These are phyloP conservation scores for Crypturellus undulatus DNA, from an alignment of 2,113 vertebrate species.

Conservation along the genomic window DNA sequence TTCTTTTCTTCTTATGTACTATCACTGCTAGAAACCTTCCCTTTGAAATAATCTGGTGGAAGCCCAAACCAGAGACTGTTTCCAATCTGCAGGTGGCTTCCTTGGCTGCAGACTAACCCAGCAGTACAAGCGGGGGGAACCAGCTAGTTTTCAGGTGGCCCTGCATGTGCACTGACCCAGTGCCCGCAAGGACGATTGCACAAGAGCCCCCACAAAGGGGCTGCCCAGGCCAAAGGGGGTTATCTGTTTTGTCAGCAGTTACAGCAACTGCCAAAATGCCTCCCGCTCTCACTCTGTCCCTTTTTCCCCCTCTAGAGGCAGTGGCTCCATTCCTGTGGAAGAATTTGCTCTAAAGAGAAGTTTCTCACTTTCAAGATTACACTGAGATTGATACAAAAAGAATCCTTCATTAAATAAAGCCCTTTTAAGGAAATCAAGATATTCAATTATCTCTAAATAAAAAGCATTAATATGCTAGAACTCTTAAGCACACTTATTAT, in stretches of 20 bases:
- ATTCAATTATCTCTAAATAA: not conserved
- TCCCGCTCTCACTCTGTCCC: not conserved
- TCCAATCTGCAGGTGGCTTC: not conserved
- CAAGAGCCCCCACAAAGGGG: too few relatives aligned
- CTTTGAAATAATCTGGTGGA: not conserved
- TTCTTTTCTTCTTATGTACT: not conserved
- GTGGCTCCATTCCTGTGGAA: too few relatives aligned
- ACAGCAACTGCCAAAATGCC: not conserved
- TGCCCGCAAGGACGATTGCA: accelerated
- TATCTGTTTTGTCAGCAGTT: not conserved
- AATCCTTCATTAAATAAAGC: not conserved
- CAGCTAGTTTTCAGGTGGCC: not conserved
- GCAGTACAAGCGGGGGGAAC: not conserved
- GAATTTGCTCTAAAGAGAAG: not conserved
- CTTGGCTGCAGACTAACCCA: not conserved
- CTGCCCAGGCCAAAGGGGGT: not conserved
- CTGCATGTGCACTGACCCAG: not conserved
- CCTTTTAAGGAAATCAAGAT: not conserved
- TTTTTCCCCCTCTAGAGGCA: not conserved
- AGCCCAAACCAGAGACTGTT: not conserved
- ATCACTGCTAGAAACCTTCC: not conserved
- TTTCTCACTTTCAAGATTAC: not conserved
- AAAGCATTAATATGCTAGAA: not conserved
- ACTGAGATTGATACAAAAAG: not conserved
- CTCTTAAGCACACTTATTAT: not conserved